These are phyloP conservation scores for Arnoldichthys spilopterus DNA, from an alignment of 2,797 vertebrate species.

Conservation along the genomic window DNA sequence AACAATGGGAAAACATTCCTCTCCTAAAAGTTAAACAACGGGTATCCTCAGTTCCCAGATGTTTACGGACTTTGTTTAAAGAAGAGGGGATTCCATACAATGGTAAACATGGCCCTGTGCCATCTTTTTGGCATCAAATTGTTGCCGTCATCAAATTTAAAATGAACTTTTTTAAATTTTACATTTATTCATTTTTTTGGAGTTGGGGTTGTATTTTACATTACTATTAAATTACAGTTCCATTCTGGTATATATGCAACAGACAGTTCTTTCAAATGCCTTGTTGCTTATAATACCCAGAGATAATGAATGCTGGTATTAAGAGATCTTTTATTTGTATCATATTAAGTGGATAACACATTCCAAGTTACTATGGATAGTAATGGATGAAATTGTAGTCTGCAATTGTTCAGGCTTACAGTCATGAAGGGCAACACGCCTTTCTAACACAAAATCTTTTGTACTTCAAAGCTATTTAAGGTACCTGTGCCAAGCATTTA, in stretches of 20 bases:
- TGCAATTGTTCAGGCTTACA: neutral
- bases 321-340: neutral
- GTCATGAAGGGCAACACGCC: neutral
- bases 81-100: too few relatives aligned
- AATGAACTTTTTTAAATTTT: too few relatives aligned
- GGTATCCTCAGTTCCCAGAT: too few relatives aligned
- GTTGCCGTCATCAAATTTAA: too few relatives aligned
- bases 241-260: neutral
- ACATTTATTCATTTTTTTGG: too few relatives aligned
- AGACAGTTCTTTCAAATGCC: neutral
- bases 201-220: too few relatives aligned
- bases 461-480: neutral
- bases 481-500: neutral
- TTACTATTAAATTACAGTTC: too few relatives aligned
- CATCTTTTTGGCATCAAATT: too few relatives aligned
- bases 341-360: neutral
- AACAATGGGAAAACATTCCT: too few relatives aligned
- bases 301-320: neutral
- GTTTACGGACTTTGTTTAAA: too few relatives aligned
- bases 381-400: neutral
- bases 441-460: neutral
- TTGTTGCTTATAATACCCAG: neutral
- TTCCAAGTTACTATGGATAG: neutral
- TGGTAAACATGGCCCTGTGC: too few relatives aligned
- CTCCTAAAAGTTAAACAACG: too few relatives aligned